Conservation (phyloP, 2,797 vertebrate genomes). For the Adrianichthys oophorus region DNA sequence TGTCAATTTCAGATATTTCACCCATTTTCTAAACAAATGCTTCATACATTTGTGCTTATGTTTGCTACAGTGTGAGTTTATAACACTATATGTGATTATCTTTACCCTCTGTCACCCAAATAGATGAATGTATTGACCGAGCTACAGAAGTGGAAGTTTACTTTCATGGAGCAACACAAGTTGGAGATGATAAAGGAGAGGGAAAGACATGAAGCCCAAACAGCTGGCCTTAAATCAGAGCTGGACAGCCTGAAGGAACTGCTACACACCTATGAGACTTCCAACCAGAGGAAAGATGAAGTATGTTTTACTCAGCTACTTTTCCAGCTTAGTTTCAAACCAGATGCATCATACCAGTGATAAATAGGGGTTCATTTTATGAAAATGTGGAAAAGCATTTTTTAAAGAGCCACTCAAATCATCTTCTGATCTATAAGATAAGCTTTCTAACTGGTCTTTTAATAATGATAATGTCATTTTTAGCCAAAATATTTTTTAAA, state of each 20-base stretch:
- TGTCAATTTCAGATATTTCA: no score
- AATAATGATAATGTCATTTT: no score
- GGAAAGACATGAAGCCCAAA: constrained; percentile 77
- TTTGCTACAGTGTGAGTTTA: constrained; percentile 7
- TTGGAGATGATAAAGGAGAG: constrained; percentile 85
- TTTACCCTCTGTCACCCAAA: constrained; percentile 16
- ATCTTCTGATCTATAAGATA: no score
- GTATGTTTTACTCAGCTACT: constrained; percentile 58
- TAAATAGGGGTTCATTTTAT: no score
- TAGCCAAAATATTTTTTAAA: no score
- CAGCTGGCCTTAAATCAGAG: constrained; percentile 80
- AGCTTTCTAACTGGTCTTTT: no score
- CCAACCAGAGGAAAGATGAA: constrained; percentile 91
- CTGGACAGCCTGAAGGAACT: constrained; percentile 83
- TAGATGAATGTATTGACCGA: constrained; percentile 90
- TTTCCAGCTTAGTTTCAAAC: neutral
- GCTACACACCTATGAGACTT: constrained; percentile 85
- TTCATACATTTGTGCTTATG: constrained; percentile 5
- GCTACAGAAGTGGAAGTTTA: constrained; percentile 89
- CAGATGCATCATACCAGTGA: neutral
- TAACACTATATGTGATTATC: constrained; percentile 8
- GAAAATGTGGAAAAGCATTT: no score
- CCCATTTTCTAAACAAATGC: no score
- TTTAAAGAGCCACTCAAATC: no score
- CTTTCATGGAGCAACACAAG: constrained; percentile 86